Evolutionary conservation across 2,888 invertebrate genomes (phyloP), one percentile per base, ranked within the genome.

Genomic region (Aromia moschata): DNA sequence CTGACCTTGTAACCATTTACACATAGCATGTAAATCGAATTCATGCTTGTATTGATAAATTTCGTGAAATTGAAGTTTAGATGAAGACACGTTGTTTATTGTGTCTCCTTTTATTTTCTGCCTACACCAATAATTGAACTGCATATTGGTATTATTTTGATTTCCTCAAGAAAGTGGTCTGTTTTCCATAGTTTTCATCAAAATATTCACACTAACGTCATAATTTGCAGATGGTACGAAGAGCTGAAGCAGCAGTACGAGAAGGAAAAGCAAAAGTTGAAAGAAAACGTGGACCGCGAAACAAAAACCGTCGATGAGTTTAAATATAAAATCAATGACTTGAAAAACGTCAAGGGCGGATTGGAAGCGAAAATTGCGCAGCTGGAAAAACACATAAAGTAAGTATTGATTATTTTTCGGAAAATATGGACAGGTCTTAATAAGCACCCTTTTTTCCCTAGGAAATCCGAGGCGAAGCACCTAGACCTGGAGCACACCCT

Each of bases 211-310:
- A n/a, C n/a, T n/a, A n/a, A n/a, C n/a, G n/a, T n/a, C n/a, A n/a
- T n/a, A n/a, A 9, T 3, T 74, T 79, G 41, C 69, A 88, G 88
- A 54, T 83, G 91, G 70, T 84, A 92, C 64, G 91, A 92, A 77
- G 91, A 93, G 70, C 76, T 93, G 1, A 91, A 91, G 74, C 81
- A 82, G 25, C 89, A 91, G 60, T 91, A 92, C 74, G 85, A 86
- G 43, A 83, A 84, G 67, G 93, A 93, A 61, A 86, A 85, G 40
- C 83, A 83, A n/a, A 85, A 87, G 49, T 80, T 89, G 40, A 79
- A 79, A 1, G 83, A 84, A 43, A 84, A 83, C 44, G 73, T 86
- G 5, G 82, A 81, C 54, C 82, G 83, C 52, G 76, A 86, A 30
- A 83, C 81, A 60, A 80, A 81, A 60, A 75, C 77, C 58, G 78